Conservation (phyloP, 1,140 invertebrate genomes). For the Bombus affinis region DNA sequence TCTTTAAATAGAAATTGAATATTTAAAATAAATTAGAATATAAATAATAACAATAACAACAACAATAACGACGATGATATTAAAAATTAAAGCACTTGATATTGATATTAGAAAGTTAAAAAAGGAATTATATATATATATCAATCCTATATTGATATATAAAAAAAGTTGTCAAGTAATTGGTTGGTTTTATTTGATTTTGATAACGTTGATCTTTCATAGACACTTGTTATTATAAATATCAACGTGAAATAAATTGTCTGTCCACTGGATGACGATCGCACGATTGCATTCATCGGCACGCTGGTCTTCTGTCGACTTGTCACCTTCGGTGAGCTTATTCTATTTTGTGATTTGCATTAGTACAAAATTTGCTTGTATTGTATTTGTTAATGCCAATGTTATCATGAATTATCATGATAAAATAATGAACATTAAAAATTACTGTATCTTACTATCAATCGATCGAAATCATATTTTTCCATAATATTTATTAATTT, state of each 20-base stretch:
- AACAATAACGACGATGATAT: not conserved
- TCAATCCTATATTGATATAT: not conserved
- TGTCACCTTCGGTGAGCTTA: slow-evolving; percentile 32
- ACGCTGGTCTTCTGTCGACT: slow-evolving; percentile 1
- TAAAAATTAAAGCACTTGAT: not conserved
- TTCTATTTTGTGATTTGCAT: slow-evolving; percentile 21
- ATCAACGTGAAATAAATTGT: slow-evolving; percentile 22
- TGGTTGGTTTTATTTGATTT: not conserved
- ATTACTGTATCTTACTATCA: not conserved
- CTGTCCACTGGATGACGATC: slow-evolving; percentile 9
- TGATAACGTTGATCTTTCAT: not conserved
- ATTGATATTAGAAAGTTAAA: not conserved
- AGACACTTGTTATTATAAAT: slow-evolving; percentile 19
- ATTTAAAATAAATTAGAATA: not conserved
- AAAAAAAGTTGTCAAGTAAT: not conserved
- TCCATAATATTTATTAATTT: not conserved
- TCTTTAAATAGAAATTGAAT: not conserved
- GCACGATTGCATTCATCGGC: slow-evolving; percentile 31
- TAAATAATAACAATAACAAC: not conserved
- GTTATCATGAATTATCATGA: slow-evolving; percentile 2
- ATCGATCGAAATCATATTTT: not conserved
- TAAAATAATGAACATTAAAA: not conserved
- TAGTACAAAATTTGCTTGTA: not conserved
- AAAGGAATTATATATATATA: not conserved
- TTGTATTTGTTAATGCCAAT: not conserved